Evolutionary conservation across 2,113 vertebrate genomes (phyloP).

Genomic region (Pithys albifrons): DNA sequence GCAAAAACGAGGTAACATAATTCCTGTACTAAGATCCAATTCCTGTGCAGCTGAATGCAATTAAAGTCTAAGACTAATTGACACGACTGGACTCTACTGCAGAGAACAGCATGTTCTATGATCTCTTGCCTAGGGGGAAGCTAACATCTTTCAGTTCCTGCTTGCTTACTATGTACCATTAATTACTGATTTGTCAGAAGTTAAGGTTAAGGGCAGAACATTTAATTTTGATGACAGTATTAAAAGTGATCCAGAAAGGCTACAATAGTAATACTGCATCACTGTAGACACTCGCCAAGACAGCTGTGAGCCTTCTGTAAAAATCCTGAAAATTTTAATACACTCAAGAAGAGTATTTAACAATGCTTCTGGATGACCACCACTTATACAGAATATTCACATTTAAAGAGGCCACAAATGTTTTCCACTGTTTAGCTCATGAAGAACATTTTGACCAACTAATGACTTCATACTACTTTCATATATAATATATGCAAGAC

Average conservation of each 20-base stretch:
- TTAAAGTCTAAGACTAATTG: constrained; percentile 7
- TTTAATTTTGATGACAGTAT: background rate
- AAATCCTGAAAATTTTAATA: background rate
- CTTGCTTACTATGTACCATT: background rate
- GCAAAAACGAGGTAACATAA: background rate
- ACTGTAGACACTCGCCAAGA: background rate
- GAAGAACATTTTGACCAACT: background rate
- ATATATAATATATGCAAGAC: background rate
- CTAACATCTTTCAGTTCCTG: background rate
- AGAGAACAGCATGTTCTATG: background rate
- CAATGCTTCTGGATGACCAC: background rate
- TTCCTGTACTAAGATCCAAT: background rate
- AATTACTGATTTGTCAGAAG: background rate
- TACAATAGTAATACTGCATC: background rate
- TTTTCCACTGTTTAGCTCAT: background rate
- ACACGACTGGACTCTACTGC: background rate
- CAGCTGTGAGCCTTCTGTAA: background rate
- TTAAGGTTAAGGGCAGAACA: background rate
- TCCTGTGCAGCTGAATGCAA: background rate
- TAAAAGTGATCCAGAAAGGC: background rate
- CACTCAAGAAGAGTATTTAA: background rate
- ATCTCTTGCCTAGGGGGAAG: background rate
- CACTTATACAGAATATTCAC: background rate
- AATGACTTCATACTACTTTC: background rate
- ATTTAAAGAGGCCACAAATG: background rate